Base-by-base conservation (phyloP, 2,888 invertebrate genomes). In the Andrena camellia region DNA sequence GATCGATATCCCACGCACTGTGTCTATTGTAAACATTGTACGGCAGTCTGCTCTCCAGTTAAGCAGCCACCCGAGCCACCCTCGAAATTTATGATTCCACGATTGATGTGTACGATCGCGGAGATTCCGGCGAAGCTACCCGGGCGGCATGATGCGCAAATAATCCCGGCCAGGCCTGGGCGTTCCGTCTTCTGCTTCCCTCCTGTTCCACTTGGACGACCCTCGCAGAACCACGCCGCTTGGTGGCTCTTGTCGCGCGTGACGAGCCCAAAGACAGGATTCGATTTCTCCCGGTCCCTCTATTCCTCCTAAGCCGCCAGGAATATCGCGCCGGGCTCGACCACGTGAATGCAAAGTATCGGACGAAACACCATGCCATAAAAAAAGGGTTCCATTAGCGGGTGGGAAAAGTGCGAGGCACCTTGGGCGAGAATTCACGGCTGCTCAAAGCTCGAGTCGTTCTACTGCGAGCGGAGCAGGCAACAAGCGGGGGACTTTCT, bases 301-400 rank as follows among this genome's bases (percentile, higher is more conserved):
- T 78, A 54, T 73, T 66, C 78, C 80, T 50, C 63, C 83, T 75
- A 57, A 62, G 20, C 64, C 35, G 64, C 48, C 50, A 74, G 60
- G 80, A 86, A 86, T 81, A 81, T 88, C 78, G 78, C 78, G 50
- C 50, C 67, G 8, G 50, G 29, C 71, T 68, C 72, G 52, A n/a
- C 63, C 73, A 33, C 33, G 48, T 66, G 83, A 83, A 88, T 89
- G 86, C 87, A 85, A 90, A 89, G 78, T 87, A 86, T 86, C 87
- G 86, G 81, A 77, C 86, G 77, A 83, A 78, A 83, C 54, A 75
- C 80, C 78, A 74, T 83, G 83, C 75, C 54, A 48, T 69, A 81
- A 82, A 81, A 83, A 84, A 89, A 79, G 81, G 83, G 81, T 76
- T 87, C 81, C 87, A 87, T 86, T 81, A 86, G 72, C 75, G 4